phyloP scores from a whole-genome alignment of 2,888 invertebrate species.

The Sminthurides aquaticus region DNA sequence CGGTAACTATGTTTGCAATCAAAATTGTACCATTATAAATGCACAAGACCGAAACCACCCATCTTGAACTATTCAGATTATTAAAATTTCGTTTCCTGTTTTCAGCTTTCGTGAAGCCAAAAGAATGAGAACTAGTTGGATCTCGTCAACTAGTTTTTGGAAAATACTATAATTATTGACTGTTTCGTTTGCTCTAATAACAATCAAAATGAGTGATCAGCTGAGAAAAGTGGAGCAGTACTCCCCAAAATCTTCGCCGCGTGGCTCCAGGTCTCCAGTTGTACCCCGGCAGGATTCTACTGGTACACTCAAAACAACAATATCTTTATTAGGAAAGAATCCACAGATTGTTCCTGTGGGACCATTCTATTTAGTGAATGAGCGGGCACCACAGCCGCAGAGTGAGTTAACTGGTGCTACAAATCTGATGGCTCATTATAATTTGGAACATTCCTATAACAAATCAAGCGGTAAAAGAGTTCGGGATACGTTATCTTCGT shows the following conservation, averaged over 20 bases:
- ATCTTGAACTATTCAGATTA: too few species aligned
- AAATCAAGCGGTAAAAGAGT: slow-evolving; percentile 95
- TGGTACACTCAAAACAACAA: slow-evolving; percentile 94
- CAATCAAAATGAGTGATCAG: slow-evolving; percentile 66
- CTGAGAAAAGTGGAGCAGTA: slow-evolving; percentile 87
- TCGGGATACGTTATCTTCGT: slow-evolving; percentile 89
- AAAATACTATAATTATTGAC: not conserved
- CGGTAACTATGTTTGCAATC: too few species aligned
- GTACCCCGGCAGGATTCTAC: slow-evolving; percentile 94
- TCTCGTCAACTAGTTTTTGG: too few species aligned
- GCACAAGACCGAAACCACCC: too few species aligned
- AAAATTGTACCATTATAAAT: too few species aligned
- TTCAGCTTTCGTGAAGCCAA: not conserved
- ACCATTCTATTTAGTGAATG: slow-evolving; percentile 96
- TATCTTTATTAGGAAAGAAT: slow-evolving; percentile 84
- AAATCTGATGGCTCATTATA: slow-evolving; percentile 94
- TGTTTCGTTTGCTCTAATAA: not conserved
- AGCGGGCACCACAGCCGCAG: slow-evolving; percentile 72
- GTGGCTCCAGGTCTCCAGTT: slow-evolving; percentile 80
- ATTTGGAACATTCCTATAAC: slow-evolving; percentile 92
- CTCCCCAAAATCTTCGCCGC: slow-evolving; percentile 89
- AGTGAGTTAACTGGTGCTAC: slow-evolving; percentile 91
- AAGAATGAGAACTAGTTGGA: too few species aligned
- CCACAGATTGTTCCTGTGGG: slow-evolving; percentile 95
- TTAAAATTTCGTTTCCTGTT: not conserved